Conservation (phyloP, 2,113 vertebrate species). For the Sporophila hypoxantha region DNA sequence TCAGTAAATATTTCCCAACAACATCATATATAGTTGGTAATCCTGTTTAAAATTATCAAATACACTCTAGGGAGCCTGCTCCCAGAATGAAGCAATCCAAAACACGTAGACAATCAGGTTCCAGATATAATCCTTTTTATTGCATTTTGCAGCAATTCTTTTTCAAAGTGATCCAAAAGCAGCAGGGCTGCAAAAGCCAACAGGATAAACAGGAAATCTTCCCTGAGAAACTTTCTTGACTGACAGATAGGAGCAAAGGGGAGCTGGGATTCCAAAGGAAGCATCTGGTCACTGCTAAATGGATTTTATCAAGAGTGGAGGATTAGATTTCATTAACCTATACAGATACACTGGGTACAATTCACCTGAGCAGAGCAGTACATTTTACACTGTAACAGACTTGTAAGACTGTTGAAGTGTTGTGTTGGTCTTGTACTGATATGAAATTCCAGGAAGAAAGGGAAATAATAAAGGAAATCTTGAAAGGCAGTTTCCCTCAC, state of each 20-base stretch:
- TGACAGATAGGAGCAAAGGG: not conserved
- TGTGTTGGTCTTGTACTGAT: conserved; percentile 13
- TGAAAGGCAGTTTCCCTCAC: conserved; percentile 40
- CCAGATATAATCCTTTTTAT: not conserved
- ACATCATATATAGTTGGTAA: not conserved
- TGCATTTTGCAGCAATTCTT: not conserved
- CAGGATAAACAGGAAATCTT: not conserved
- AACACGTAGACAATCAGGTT: not conserved
- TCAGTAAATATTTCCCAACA: not conserved
- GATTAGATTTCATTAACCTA: conserved; percentile 46
- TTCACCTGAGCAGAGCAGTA: conserved; percentile 3
- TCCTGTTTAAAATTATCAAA: not conserved
- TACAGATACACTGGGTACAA: not conserved
- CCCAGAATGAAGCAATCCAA: not conserved
- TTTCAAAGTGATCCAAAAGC: not conserved
- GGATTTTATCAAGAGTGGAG: conserved; percentile 21
- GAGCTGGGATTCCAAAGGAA: not conserved
- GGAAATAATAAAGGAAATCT: conserved; percentile 33
- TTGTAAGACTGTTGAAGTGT: not conserved
- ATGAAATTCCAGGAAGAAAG: conserved; percentile 42
- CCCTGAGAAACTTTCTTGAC: not conserved
- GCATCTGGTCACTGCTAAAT: not conserved
- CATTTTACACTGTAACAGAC: not conserved
- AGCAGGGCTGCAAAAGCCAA: not conserved
- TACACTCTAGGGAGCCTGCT: not conserved